phyloP scores from a whole-genome alignment of 2,113 vertebrate species.

The Hepsetus odoe region DNA sequence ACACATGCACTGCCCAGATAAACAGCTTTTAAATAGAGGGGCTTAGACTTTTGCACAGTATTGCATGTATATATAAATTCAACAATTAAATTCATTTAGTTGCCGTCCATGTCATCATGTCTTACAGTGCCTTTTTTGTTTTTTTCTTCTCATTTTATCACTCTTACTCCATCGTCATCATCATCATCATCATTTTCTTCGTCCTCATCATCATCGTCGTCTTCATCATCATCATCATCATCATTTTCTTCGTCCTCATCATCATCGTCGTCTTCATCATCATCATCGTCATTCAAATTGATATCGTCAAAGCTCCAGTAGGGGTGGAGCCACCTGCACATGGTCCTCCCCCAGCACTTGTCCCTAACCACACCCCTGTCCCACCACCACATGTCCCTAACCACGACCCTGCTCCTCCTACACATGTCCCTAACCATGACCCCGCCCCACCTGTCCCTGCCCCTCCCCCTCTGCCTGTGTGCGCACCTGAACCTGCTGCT shows the following conservation, averaged over 20 bases:
- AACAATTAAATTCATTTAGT: too few relatives aligned
- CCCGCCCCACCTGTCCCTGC: constrained; percentile 37
- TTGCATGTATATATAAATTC: too few relatives aligned
- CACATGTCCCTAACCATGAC: background rate
- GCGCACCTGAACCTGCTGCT: background rate
- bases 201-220: background rate
- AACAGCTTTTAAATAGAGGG: too few relatives aligned
- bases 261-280: background rate
- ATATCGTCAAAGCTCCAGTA: constrained; percentile 6
- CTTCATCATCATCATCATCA: background rate
- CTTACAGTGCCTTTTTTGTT: background rate
- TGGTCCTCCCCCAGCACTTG: background rate
- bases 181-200: background rate
- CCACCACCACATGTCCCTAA: background rate
- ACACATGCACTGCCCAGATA: too few relatives aligned
- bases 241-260: background rate
- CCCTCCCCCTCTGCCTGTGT: background rate
- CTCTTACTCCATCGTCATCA: background rate
- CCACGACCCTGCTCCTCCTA: background rate
- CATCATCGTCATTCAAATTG: background rate
- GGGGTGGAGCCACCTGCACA: background rate
- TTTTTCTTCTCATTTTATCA: background rate
- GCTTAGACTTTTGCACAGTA: too few relatives aligned
- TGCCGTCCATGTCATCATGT: too few relatives aligned
- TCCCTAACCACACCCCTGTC: background rate